Evolutionary conservation across 2,113 vertebrate species (phyloP).

Genomic region (Xiphias gladius): DNA sequence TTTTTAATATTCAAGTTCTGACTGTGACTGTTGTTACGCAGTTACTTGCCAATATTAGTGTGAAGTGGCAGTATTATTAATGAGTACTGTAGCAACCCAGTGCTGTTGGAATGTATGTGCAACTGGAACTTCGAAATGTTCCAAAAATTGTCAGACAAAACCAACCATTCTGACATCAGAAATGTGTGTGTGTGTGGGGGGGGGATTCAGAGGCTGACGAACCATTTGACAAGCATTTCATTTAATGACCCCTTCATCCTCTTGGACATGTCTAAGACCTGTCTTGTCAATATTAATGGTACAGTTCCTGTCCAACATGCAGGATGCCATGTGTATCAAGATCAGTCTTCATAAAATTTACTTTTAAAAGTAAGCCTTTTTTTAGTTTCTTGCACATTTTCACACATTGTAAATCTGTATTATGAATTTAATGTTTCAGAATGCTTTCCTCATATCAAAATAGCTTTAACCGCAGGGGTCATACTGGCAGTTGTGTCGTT

Average conservation of each 20-base stretch:
- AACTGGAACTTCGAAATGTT: not conserved
- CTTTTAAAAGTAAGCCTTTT: no score
- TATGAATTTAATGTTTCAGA: not conserved
- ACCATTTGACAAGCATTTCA: no score
- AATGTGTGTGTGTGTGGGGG: no score
- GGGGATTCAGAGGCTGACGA: not conserved
- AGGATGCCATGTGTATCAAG: not conserved
- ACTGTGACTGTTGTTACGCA: not conserved
- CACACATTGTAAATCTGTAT: not conserved
- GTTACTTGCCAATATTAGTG: not conserved
- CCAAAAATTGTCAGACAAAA: no score
- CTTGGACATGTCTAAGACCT: slow-evolving; percentile 9
- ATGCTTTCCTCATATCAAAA: not conserved
- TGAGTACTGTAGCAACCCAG: not conserved
- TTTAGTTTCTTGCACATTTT: not conserved
- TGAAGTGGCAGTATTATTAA: not conserved
- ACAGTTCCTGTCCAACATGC: not conserved
- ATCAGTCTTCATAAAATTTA: not conserved
- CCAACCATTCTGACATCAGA: no score
- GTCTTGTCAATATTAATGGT: not conserved
- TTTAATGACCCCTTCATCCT: not conserved
- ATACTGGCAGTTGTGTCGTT: not conserved
- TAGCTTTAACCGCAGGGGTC: not conserved
- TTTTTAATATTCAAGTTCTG: not conserved
- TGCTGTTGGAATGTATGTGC: not conserved